Conservation (phyloP, 2,797 vertebrate genomes). For the Lindbergichthys nudifrons region DNA sequence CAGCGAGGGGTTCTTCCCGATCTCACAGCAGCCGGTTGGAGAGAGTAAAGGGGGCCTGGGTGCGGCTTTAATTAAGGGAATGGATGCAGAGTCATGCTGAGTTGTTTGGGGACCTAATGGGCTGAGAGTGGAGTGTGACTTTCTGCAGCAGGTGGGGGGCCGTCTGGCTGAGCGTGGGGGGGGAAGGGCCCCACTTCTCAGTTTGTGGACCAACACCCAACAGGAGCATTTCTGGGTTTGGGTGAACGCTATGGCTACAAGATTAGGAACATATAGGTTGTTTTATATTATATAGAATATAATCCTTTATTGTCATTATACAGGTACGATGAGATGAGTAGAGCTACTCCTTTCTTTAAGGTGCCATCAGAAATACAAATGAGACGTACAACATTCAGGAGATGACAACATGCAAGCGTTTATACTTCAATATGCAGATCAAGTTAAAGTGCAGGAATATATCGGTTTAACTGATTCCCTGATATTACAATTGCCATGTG, state of each 20-base stretch:
- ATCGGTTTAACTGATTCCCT: no score
- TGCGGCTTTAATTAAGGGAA: slow-evolving; percentile 65
- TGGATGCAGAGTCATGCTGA: slow-evolving; percentile 48
- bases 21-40: slow-evolving; percentile 17
- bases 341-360: no score
- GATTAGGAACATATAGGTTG: no score
- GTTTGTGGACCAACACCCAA: slow-evolving; percentile 17
- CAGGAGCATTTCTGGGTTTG: slow-evolving; percentile 45
- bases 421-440: no score
- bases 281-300: no score
- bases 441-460: no score
- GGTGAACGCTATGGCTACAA: background rate
- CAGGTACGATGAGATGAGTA: no score
- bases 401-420: no score
- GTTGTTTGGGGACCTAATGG: slow-evolving; percentile 48
- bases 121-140: slow-evolving; percentile 45
- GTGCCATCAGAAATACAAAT: no score
- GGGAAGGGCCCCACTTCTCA: slow-evolving; percentile 26
- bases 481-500: no score
- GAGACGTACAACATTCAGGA: no score
- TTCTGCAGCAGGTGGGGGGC: slow-evolving; percentile 46
- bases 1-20: slow-evolving; percentile 35
- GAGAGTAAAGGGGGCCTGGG: slow-evolving; percentile 7
- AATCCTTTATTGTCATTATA: no score
- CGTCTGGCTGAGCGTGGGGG: slow-evolving; percentile 7